Evolutionary conservation across 2,797 vertebrate genomes (phyloP).

Genomic region (Pristis pectinata): DNA sequence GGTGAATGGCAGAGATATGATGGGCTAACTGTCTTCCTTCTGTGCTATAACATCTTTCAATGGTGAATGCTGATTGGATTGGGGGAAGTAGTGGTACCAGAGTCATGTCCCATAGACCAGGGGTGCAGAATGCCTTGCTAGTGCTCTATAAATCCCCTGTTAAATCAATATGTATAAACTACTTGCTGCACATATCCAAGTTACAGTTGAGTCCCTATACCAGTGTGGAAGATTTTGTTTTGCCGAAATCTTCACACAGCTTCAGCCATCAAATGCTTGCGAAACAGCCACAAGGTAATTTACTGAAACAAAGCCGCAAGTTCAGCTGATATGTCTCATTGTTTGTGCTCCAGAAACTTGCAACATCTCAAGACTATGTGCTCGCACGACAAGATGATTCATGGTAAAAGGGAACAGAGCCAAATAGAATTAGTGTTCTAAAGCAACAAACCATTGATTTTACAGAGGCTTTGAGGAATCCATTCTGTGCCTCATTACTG

Average conservation of each 20-base stretch:
- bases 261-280: background rate
- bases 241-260: background rate
- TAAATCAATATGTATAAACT: background rate
- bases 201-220: background rate
- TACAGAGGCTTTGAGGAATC: background rate
- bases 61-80: too few species aligned
- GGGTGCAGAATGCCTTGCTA: too few species aligned
- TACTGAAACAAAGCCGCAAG: background rate
- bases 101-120: too few species aligned
- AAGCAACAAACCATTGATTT: background rate
- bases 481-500: background rate
- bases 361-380: conserved; percentile 8
- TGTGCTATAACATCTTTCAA: too few species aligned
- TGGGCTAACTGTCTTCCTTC: too few species aligned
- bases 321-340: background rate
- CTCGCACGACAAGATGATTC: conserved; percentile 14
- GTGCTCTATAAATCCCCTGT: too few species aligned
- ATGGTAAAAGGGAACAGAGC: background rate
- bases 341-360: background rate
- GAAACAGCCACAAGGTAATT: background rate
- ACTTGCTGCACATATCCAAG: background rate
- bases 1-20: too few species aligned
- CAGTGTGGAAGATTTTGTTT: background rate
- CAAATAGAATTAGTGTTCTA: background rate
- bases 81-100: too few species aligned